phyloP scores from a whole-genome alignment of 2,113 vertebrate species.

The Lates calcarifer region DNA sequence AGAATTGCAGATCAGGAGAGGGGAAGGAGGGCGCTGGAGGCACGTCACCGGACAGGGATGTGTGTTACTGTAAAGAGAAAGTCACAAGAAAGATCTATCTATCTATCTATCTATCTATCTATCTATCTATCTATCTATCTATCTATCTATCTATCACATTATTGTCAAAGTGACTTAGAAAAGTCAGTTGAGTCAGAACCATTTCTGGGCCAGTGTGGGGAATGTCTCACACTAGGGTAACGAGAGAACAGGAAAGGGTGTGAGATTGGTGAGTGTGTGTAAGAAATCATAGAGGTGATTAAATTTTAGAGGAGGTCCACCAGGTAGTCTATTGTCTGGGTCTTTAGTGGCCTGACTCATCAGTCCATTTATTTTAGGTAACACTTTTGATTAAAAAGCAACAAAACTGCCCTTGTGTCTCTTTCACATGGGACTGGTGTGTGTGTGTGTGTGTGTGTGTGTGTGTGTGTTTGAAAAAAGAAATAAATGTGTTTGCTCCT shows the following conservation, averaged over 20 bases:
- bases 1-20: constrained; percentile 41
- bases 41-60: constrained; percentile 59
- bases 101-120: constrained; percentile 45
- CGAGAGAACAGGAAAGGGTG: constrained; percentile 47
- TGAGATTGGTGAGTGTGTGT: constrained; percentile 59
- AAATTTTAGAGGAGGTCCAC: constrained; percentile 11
- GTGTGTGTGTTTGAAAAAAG: background rate
- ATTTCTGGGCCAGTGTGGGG: constrained; percentile 73
- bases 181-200: constrained; percentile 68
- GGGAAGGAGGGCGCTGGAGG: constrained; percentile 40
- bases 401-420: background rate
- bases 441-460: background rate
- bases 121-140: constrained; percentile 45
- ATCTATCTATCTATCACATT: constrained; percentile 42
- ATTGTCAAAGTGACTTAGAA: constrained; percentile 46
- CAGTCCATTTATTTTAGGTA: background rate
- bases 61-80: constrained; percentile 47
- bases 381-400: background rate
- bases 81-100: constrained; percentile 36
- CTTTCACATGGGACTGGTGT: background rate
- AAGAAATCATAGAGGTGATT: constrained; percentile 48
- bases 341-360: background rate
- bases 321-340: constrained; percentile 5
- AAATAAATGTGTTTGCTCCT: constrained; percentile 9
- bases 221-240: constrained; percentile 79